phyloP scores from a whole-genome alignment of 1,140 invertebrate species.

The Cryptotermes secundus region DNA sequence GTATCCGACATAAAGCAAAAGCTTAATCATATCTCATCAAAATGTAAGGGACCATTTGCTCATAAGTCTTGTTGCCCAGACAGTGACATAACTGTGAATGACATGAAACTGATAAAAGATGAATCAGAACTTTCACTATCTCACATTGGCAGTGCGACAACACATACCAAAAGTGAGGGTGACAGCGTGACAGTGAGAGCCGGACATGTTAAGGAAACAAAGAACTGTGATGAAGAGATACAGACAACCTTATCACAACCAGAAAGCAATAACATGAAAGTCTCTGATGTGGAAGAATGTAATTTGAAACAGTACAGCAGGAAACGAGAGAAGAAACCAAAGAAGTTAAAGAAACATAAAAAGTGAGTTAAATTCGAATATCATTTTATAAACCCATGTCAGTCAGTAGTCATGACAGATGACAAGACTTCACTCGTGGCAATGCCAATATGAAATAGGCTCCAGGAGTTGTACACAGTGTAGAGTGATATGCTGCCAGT shows the following conservation, averaged over 20 bases:
- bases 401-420: not conserved
- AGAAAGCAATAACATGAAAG: not conserved
- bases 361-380: not conserved
- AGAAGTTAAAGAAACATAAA: constrained; percentile 20
- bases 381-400: not conserved
- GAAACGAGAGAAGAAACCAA: not conserved
- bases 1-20: constrained; percentile 29
- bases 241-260: not conserved
- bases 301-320: not conserved
- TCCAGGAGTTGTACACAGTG: not conserved
- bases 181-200: not conserved
- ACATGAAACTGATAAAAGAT: not conserved
- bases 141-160: not conserved
- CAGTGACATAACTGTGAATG: not conserved
- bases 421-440: not conserved
- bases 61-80: not conserved
- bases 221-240: not conserved
- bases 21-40: not conserved
- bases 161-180: not conserved
- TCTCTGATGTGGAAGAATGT: not conserved
- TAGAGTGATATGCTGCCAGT: not conserved
- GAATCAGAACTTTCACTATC: not conserved
- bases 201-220: not conserved
- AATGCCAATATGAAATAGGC: not conserved
- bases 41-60: not conserved